Percentiles rank a stretch among this genome's conserved stretches.
Conservation (phyloP, 2,797 vertebrate species). For the Protonibea diacanthus region DNA sequence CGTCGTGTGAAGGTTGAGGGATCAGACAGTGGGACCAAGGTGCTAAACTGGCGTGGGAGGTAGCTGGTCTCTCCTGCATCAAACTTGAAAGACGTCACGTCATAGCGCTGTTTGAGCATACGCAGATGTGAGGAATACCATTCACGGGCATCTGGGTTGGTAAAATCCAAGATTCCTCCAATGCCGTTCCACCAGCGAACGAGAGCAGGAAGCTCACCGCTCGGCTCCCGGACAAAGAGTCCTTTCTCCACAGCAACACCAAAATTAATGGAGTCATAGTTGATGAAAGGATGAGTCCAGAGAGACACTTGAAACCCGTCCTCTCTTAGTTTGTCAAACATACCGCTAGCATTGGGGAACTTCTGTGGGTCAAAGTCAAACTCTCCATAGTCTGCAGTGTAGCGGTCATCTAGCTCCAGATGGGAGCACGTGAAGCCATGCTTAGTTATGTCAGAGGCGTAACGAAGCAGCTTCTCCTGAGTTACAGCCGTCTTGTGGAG, state of each 20-base stretch:
- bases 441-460: slow-evolving; percentile 85
- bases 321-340: slow-evolving; percentile 89
- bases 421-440: slow-evolving; percentile 92
- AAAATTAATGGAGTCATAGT: slow-evolving; percentile 91
- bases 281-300: slow-evolving; percentile 94
- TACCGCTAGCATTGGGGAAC: slow-evolving; percentile 90
- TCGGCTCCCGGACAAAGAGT: slow-evolving; percentile 90
- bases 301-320: slow-evolving; percentile 90
- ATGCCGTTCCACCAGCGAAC: slow-evolving; percentile 97
- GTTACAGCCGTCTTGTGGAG: slow-evolving; percentile 87
- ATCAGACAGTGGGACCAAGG: slow-evolving; percentile 85
- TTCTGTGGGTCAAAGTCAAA: slow-evolving; percentile 93
- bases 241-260: slow-evolving; percentile 87
- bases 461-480: slow-evolving; percentile 89
- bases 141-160: slow-evolving; percentile 89
- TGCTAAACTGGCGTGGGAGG: slow-evolving; percentile 92
- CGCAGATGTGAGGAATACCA: slow-evolving; percentile 91
- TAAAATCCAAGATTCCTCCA: slow-evolving; percentile 94
- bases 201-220: slow-evolving; percentile 89
- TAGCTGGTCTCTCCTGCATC: slow-evolving; percentile 95
- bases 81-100: slow-evolving; percentile 93
- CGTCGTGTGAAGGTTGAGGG: slow-evolving; percentile 92
- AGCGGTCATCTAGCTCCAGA: slow-evolving; percentile 94
- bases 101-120: slow-evolving; percentile 86
- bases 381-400: slow-evolving; percentile 91